Evolutionary conservation across 2,888 invertebrate species (phyloP), one percentile per base, ranked within the genome.

Genomic region (Meghimatium bilineatum): DNA sequence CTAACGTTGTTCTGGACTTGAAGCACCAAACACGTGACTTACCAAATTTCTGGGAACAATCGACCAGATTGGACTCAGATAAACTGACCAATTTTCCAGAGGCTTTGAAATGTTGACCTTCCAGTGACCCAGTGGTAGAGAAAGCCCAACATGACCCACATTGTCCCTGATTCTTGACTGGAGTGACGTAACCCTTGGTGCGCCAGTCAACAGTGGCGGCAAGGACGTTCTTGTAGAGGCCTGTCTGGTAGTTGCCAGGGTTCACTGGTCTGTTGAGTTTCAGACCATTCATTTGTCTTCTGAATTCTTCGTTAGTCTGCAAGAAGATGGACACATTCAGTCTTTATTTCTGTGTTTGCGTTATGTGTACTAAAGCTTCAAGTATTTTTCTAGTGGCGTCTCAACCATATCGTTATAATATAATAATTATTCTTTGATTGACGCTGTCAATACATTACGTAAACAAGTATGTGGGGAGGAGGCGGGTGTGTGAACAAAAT

Each of bases 111-210:
- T 91, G 91, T 84, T 93, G 93, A 14, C 93, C 93, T 87, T 94
- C 94, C 52, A 94, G 88, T 1, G 93, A 90, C 2, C 93, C 98
- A 77, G 98, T 98, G 29, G 92, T 76, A 63, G 97, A 96, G 92
- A 97, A 97, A 0, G 98, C 97, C 94, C 98, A 98, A 92, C 98
- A 98, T 0, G 97, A 96, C 0, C 97, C 97, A 90, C 97, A 98
- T 14, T 95, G 95, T 86, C 95, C 85, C 90, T 93, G 93, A 86
- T 93, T 90, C 86, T 93, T 93, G 52, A 93, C 87, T 63, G 85
- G 86, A 26, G 93, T 93, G 67, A 93, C 93, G 87, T 91, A 92
- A 14, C 92, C 92, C 80, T 92, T 88, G 6, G 85, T 87, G 76
- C 92, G 89, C 93, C 92, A 92, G 87, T 92, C 93, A 23, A 93